These are phyloP conservation scores for Camponotus pennsylvanicus DNA, from an alignment of 1,140 invertebrate species.

Conservation along the genomic window DNA sequence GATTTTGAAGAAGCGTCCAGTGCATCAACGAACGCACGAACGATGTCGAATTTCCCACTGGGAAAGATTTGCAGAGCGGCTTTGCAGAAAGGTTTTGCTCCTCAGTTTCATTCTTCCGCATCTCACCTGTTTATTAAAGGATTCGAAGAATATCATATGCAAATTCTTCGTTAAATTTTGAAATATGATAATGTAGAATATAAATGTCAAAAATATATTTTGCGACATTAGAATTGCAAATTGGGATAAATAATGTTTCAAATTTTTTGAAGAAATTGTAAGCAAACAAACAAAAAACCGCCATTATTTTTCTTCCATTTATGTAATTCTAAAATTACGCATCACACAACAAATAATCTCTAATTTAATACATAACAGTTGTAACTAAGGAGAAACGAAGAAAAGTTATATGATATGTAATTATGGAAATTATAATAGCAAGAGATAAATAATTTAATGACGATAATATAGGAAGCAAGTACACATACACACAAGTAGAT, in stretches of 20 bases:
- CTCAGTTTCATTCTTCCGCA: not conserved
- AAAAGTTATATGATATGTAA: too few species aligned
- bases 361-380: not conserved
- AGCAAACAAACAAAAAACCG: not conserved
- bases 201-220: conserved; percentile 1
- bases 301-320: not conserved
- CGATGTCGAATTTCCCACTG: not conserved
- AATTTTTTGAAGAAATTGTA: too few species aligned
- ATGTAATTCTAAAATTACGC: not conserved
- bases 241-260: too few species aligned
- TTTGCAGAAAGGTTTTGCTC: not conserved
- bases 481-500: too few species aligned
- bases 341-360: not conserved
- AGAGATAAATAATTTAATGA: conserved; percentile 1
- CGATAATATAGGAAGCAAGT: not conserved
- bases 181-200: too few species aligned
- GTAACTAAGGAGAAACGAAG: too few species aligned
- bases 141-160: not conserved
- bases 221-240: too few species aligned
- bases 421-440: not conserved
- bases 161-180: not conserved
- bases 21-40: conserved; percentile 7
- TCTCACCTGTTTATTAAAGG: conserved; percentile 12
- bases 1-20: not conserved
- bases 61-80: conserved; percentile 2